Evolutionary conservation across 2,888 invertebrate species (phyloP).

Genomic region (Cryptosula pallasiana): DNA sequence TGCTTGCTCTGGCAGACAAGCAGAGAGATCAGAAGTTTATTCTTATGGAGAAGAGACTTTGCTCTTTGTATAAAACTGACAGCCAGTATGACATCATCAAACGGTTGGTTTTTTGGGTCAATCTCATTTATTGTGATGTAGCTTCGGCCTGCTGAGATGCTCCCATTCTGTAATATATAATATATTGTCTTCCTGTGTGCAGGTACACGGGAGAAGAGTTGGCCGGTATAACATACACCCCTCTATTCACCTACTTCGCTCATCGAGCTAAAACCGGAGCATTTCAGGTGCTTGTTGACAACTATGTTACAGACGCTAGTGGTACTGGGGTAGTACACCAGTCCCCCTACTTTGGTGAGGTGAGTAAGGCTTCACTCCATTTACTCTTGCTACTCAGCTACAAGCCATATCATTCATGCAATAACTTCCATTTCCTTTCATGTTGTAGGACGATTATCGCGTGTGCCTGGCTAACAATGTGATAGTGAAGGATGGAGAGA

Average conservation of each 20-base stretch:
- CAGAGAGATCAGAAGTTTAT: slow-evolving; percentile 69
- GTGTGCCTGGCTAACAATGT: slow-evolving; percentile 65
- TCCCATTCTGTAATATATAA: not conserved
- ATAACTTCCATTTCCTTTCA: no score
- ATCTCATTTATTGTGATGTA: no score
- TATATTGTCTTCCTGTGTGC: slow-evolving; percentile 29
- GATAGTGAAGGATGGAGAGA: slow-evolving; percentile 74
- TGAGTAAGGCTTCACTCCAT: slow-evolving; percentile 32
- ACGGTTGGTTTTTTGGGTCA: slow-evolving; percentile 58
- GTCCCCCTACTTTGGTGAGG: slow-evolving; percentile 94
- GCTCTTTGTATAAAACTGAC: slow-evolving; percentile 70
- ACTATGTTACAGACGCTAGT: slow-evolving; percentile 89
- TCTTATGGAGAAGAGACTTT: slow-evolving; percentile 76
- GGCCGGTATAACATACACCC: slow-evolving; percentile 75
- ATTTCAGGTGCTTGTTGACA: slow-evolving; percentile 77
- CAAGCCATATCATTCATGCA: no score
- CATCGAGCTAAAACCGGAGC: slow-evolving; percentile 61
- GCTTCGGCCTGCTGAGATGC: no score
- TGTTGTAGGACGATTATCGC: slow-evolving; percentile 80
- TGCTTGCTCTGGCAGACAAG: slow-evolving; percentile 57
- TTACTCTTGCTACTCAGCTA: no score
- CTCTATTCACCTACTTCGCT: slow-evolving; percentile 82
- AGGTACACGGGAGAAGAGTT: slow-evolving; percentile 69
- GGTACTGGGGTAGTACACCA: slow-evolving; percentile 98
- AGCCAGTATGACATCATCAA: slow-evolving; percentile 74